Base-by-base conservation (phyloP, 2,797 vertebrate genomes). In the Rhinoraja longicauda region DNA sequence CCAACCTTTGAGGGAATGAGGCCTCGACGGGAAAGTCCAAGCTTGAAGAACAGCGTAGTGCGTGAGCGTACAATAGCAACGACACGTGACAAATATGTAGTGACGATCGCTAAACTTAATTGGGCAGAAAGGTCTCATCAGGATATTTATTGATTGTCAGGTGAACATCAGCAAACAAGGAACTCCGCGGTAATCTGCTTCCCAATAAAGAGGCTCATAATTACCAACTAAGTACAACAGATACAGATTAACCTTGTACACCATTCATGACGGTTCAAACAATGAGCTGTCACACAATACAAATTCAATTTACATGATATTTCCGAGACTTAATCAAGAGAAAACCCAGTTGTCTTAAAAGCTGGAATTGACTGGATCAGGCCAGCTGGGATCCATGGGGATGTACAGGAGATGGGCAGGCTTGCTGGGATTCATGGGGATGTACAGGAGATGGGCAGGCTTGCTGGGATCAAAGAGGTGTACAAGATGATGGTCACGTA, bases 71-170 rank as follows among this genome's bases (percentile, higher is more conserved):
- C 36, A 75, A 39, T 13, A 75, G 24, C 45, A 36, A 70, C 70
- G 21, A 39, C 32, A 67, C 64, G 4, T 70, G 13, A 5, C 13
- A 17, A 72, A 29, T 17, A 39, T 53, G 21, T 6, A 26, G 36
- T 91, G 4, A 53, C 5, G 21, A 17, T 53, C 13, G 36, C 64
- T 53, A 29, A 72, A 73, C 1, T 39, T n/a, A 53, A 75, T 70
- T 17, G 24, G 39, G 13, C 70, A 53, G 21, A 75, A 45, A 84
- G 13, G 70, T 91, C 36, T 91, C 67, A 72, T 39, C 36, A 73
- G 36, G 17, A 73, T 17, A 75, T 75, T 92, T 90, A 90, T 90
- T 90, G 39, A 92, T 57, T 92, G 36, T 26, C 70, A 4, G 36
- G 67, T 26, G 39, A 90, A 92, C 10, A 36, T 45, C 19, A 73